A percentile compares a stretch with the other conserved stretches of the same genome.
Evolutionary conservation across 2,797 vertebrate species (phyloP).

Genomic region (Numenius phaeopus): DNA sequence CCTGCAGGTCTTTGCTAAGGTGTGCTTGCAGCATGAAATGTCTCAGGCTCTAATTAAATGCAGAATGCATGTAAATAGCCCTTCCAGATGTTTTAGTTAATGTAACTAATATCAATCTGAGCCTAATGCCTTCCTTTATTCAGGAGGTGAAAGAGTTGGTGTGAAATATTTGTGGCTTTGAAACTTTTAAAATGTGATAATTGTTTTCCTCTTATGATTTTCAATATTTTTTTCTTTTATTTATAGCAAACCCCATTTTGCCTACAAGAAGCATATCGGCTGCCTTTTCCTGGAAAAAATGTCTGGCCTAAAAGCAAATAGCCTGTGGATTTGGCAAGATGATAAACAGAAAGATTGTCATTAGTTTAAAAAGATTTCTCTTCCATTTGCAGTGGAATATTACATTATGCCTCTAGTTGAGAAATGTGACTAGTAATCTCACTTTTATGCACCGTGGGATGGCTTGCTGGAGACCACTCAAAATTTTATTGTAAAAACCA

Average conservation of each 20-base stretch:
- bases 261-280: not conserved
- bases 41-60: constrained; percentile 1
- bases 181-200: not conserved
- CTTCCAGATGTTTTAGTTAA: constrained; percentile 16
- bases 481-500: not conserved
- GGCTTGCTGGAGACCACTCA: not conserved
- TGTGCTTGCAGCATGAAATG: not conserved
- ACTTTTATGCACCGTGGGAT: not conserved
- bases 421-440: constrained; percentile 5
- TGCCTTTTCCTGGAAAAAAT: not conserved
- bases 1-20: not conserved
- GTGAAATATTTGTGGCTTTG: not conserved
- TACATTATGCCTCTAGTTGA: not conserved
- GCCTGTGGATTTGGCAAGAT: constrained; percentile 43
- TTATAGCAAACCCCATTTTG: not conserved
- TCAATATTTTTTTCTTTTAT: not conserved
- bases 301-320: constrained; percentile 23
- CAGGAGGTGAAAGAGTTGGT: not conserved
- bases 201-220: not conserved
- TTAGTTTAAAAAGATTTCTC: not conserved
- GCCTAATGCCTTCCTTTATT: not conserved
- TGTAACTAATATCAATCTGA: not conserved
- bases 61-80: not conserved
- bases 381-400: not conserved
- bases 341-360: not conserved